Conservation (phyloP, 2,888 invertebrate species). For the Drymonia ruficornis region DNA sequence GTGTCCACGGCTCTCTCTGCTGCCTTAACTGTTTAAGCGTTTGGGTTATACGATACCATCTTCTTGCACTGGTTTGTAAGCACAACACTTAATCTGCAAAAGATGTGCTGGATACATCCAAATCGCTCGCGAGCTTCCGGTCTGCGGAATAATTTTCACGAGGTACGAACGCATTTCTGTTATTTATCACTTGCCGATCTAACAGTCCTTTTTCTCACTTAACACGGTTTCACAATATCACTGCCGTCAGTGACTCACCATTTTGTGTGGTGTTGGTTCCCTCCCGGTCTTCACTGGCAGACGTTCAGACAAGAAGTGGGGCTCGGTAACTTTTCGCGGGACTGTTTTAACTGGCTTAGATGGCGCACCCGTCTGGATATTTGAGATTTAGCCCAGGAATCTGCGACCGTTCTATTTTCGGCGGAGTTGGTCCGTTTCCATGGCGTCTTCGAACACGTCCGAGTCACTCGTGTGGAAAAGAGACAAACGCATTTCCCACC, state of each 20-base stretch:
- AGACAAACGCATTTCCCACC: slow-evolving; percentile 60
- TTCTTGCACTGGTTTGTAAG: slow-evolving; percentile 60
- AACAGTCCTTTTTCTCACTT: slow-evolving; percentile 73
- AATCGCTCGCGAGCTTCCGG: slow-evolving; percentile 68
- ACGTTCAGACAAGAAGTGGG: slow-evolving; percentile 92
- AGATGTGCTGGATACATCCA: slow-evolving; percentile 41
- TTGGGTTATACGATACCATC: slow-evolving; percentile 60
- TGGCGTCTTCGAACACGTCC: slow-evolving; percentile 56
- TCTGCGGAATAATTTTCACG: slow-evolving; percentile 70
- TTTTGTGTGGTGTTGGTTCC: slow-evolving; percentile 87
- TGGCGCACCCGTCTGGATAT: slow-evolving; percentile 88
- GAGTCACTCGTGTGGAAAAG: slow-evolving; percentile 53
- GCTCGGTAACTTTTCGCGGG: slow-evolving; percentile 87
- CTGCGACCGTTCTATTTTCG: slow-evolving; percentile 83
- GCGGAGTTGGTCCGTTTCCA: slow-evolving; percentile 67
- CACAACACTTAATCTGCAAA: slow-evolving; percentile 65
- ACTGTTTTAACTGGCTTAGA: slow-evolving; percentile 91
- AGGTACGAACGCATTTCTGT: slow-evolving; percentile 51
- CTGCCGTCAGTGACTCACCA: slow-evolving; percentile 86
- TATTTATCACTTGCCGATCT: slow-evolving; percentile 63
- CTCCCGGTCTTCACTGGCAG: slow-evolving; percentile 89
- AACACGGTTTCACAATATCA: slow-evolving; percentile 77
- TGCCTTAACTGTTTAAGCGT: slow-evolving; percentile 48
- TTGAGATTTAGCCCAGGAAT: slow-evolving; percentile 87
- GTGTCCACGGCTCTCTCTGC: slow-evolving; percentile 60